Evolutionary conservation across 1,140 invertebrate species (phyloP).

Genomic region (Neodiprion pinetum): DNA sequence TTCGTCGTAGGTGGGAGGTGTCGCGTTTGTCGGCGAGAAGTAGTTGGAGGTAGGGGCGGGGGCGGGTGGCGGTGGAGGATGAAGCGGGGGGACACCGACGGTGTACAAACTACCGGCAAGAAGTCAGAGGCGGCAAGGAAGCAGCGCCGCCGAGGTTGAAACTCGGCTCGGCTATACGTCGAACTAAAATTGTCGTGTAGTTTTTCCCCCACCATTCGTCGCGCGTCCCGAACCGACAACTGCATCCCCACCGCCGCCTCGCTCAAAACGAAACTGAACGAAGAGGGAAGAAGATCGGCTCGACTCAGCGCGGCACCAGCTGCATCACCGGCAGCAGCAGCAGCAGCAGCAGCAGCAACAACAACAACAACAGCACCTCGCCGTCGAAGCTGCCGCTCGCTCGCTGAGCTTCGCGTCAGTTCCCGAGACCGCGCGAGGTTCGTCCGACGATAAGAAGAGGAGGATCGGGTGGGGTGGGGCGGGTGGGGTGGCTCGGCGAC

Average conservation of each 20-base stretch:
- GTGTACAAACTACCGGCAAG: constrained; percentile 42
- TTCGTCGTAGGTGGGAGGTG: constrained; percentile 18
- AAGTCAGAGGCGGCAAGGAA: constrained; percentile 52
- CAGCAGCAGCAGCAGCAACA: not conserved
- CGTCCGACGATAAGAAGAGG: too few species aligned
- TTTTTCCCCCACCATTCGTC: constrained; percentile 48
- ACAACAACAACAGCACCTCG: not conserved
- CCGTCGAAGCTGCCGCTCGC: not conserved
- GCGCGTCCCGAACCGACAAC: constrained; percentile 24
- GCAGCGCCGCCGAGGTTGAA: constrained; percentile 56
- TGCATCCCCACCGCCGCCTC: constrained; percentile 24
- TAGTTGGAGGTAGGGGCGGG: constrained; percentile 21
- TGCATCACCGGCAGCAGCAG: constrained; percentile 10
- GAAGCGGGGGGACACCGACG: constrained; percentile 12
- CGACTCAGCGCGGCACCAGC: constrained; percentile 27
- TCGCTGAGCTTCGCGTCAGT: not conserved
- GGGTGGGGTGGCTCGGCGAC: constrained; percentile 31
- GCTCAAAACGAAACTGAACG: constrained; percentile 25
- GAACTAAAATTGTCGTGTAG: constrained; percentile 62
- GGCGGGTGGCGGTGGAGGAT: constrained; percentile 11
- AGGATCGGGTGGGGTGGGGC: not conserved
- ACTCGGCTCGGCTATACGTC: constrained; percentile 54
- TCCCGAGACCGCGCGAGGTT: too few species aligned
- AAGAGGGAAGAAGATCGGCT: constrained; percentile 29
- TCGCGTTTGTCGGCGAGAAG: constrained; percentile 16